Evolutionary conservation across 2,113 vertebrate genomes (phyloP), one percentile per base, ranked within the genome.

Genomic region (Condylura cristata): DNA sequence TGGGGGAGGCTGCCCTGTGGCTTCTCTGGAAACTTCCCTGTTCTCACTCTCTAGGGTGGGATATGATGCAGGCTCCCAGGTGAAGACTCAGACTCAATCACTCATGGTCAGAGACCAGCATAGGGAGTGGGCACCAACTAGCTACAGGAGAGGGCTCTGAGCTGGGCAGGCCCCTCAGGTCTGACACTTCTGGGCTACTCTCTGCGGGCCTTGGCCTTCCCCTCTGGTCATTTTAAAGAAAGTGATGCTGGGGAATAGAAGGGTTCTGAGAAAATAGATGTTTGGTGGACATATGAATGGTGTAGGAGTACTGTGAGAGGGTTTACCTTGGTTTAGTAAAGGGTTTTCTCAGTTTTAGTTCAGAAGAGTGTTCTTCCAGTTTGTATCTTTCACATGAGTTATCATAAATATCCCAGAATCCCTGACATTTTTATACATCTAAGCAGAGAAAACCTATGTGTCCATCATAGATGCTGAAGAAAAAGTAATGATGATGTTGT

Each of bases 361-460:
- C 30, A 61, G 7, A 30, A 46, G 75, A 32, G 6, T 11, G 20
- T 70, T 32, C 32, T 22, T 24, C 34, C 48, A 18, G 5, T 76
- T 87, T 44, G 20, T 78, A 34, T 76, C 58, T 53, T 90, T 83
- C 53, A 41, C 4, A 44, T 61, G 26, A 80, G 58, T 58, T 58
- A 56, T n/a, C 71, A 41, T 18, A 32, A 93, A 51, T 63, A 93
- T 76, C 32, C 12, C 82, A 72, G 58, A 90, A 79, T 28, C n/a
- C 24, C 46, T 51, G 60, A 70, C 66, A 37, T 56, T 76, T 82
- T 74, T 70, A 10, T 41, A 20, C 3, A 71, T n/a, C 8, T 75
- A 82, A 85, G 84, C 32, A 76, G 70, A 94, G n/a, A 70, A 88
- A 84, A 58, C 48, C 8, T 20, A 18, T 37, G 7, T 53, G 92